Evolutionary conservation across 2,113 vertebrate species (phyloP).

Genomic region (Cricetomys ansorgei): DNA sequence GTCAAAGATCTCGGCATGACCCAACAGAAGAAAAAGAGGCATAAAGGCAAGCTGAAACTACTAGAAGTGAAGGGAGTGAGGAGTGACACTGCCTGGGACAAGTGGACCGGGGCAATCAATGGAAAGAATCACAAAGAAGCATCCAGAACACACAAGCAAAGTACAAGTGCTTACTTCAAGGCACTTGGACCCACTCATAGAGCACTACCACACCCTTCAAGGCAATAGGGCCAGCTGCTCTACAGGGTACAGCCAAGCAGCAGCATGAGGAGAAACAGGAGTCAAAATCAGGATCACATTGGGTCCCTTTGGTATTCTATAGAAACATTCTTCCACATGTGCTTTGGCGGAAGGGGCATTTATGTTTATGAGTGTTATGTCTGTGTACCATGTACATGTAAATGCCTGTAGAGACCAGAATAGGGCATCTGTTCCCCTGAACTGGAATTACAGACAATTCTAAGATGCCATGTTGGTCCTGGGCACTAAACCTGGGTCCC

Average conservation of each 20-base stretch:
- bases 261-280: not conserved
- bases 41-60: not conserved
- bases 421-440: not conserved
- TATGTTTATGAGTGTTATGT: not conserved
- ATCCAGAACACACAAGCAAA: conserved; percentile 96
- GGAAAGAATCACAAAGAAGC: conserved; percentile 97
- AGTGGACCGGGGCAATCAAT: conserved; percentile 90
- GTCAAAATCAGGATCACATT: not conserved
- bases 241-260: too few relatives aligned
- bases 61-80: not conserved
- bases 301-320: not conserved
- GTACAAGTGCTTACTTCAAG: conserved; percentile 94
- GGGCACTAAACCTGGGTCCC: not conserved
- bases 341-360: not conserved
- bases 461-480: not conserved
- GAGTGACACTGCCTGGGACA: not conserved
- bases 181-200: conserved; percentile 95
- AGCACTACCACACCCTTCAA: conserved; percentile 98
- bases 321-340: not conserved
- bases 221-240: conserved; percentile 94
- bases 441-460: not conserved
- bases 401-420: not conserved
- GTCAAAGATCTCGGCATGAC: not conserved
- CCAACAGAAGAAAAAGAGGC: not conserved
- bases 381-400: not conserved